phyloP scores from a whole-genome alignment of 2,888 invertebrate genomes.

The Piscicola geometra region DNA sequence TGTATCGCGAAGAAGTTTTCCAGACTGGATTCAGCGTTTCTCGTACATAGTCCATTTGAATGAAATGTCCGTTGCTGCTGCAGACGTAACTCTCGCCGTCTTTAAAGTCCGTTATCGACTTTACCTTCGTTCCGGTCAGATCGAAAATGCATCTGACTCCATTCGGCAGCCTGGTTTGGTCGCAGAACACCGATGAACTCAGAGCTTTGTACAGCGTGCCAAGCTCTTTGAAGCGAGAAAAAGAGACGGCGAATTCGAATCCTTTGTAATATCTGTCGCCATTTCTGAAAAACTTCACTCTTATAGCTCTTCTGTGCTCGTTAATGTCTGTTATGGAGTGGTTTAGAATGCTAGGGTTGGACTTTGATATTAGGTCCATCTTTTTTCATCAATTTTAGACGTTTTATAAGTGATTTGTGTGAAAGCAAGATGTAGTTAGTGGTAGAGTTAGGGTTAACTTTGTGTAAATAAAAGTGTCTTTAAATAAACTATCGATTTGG shows the following conservation, averaged over 20 bases:
- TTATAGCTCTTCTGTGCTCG: slow-evolving; percentile 14
- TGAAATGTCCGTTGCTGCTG: slow-evolving; percentile 23
- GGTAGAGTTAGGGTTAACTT: too few species aligned
- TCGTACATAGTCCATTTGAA: slow-evolving; percentile 24
- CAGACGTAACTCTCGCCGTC: slow-evolving; percentile 30
- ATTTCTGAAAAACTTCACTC: slow-evolving; percentile 23
- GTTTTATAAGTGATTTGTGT: too few species aligned
- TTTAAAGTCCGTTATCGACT: slow-evolving; percentile 15
- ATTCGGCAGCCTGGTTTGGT: slow-evolving; percentile 13
- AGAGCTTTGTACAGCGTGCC: slow-evolving; percentile 14
- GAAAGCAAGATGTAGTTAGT: too few species aligned
- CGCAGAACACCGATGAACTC: slow-evolving; percentile 24
- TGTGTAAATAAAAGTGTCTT: too few species aligned
- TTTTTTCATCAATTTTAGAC: too few species aligned
- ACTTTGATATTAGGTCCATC: background rate
- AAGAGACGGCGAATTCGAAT: slow-evolving; percentile 18
- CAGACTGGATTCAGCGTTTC: slow-evolving; percentile 31
- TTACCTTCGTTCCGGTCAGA: slow-evolving; percentile 13
- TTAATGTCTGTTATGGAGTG: background rate
- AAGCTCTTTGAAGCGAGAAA: slow-evolving; percentile 10
- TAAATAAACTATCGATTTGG: too few species aligned
- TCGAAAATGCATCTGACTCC: slow-evolving; percentile 26
- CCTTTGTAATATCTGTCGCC: slow-evolving; percentile 31
- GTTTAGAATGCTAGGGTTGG: slow-evolving; percentile 1
- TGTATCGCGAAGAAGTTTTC: slow-evolving; percentile 20